Evolutionary conservation across 2,797 vertebrate species (phyloP), one percentile per base, ranked within the genome.

Genomic region (Lagorchestes hirsutus): DNA sequence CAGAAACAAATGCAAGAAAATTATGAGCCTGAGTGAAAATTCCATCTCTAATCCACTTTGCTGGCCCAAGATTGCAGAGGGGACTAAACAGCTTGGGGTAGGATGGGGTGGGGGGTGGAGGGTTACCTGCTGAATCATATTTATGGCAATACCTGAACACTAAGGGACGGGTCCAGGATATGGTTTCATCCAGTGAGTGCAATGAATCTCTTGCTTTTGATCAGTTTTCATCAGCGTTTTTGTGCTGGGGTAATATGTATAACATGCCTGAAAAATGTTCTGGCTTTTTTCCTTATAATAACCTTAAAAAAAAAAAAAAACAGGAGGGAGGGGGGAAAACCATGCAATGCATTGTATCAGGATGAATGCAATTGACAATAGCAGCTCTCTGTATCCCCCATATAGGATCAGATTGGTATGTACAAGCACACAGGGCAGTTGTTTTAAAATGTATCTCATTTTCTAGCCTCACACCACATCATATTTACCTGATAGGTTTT

Each of bases 401-500:
- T 55, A 0, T 55, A 98, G 96, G 92, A 29, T 0, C 94, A 82
- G 90, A 93, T 50, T 16, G 27, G 92, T 95, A 87, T 94, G 90
- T 96, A 95, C 93, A 31, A 96, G 96, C 97, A 97, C 90, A 31
- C 91, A 58, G 97, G 98, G 96, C 98, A 27, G 94, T 98, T 97
- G 93, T 52, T 97, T 95, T 96, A 91, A 96, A 97, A 96, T 96
- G 11, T 31, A 31, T 97, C 98, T 98, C 97, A 96, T 97, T 96
- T 97, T 97, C 55, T 27, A 92, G 96, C 18, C 96, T 95, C 92
- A 96, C 62, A n/a, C 93, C 96, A 95, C 97, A 52, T 96, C 6
- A 94, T 94, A 97, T 97, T 98, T 97, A 96, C 96, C 96, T 98
- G 94, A 96, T 96, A 94, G 97, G 90, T 97, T 92, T 95, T 96